Conservation (phyloP, 2,888 invertebrate species). For the Lasiommata megera region DNA sequence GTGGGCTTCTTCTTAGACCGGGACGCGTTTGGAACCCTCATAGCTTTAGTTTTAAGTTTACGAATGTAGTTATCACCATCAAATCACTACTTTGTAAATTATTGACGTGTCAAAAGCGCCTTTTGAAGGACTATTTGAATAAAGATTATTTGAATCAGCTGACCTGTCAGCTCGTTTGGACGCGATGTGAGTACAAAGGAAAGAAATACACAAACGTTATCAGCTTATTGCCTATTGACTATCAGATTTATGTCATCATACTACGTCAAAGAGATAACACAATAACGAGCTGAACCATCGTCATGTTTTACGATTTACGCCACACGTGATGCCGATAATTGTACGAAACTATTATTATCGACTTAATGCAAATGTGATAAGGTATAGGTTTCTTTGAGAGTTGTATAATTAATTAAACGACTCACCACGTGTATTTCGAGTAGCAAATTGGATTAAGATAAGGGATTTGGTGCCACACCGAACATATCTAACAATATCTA, state of each 20-base stretch:
- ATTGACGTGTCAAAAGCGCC: too few relatives aligned
- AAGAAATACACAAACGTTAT: constrained; percentile 25
- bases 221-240: constrained; percentile 37
- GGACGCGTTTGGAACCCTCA: too few relatives aligned
- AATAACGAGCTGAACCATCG: constrained; percentile 28
- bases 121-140: too few relatives aligned
- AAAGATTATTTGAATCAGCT: too few relatives aligned
- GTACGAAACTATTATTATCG: background rate
- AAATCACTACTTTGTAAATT: too few relatives aligned
- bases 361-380: background rate
- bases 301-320: constrained; percentile 6
- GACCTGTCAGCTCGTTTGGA: too few relatives aligned
- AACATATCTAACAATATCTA: constrained; percentile 9
- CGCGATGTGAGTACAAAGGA: too few relatives aligned
- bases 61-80: too few relatives aligned
- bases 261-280: constrained; percentile 37
- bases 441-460: constrained; percentile 30
- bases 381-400: background rate
- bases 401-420: background rate
- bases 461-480: constrained; percentile 20
- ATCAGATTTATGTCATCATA: constrained; percentile 34
- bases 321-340: background rate
- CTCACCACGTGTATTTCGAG: background rate
- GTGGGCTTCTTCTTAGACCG: too few relatives aligned
- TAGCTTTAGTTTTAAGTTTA: too few relatives aligned